Conservation (phyloP, 2,797 vertebrate species). For the Falco novaeseelandiae region DNA sequence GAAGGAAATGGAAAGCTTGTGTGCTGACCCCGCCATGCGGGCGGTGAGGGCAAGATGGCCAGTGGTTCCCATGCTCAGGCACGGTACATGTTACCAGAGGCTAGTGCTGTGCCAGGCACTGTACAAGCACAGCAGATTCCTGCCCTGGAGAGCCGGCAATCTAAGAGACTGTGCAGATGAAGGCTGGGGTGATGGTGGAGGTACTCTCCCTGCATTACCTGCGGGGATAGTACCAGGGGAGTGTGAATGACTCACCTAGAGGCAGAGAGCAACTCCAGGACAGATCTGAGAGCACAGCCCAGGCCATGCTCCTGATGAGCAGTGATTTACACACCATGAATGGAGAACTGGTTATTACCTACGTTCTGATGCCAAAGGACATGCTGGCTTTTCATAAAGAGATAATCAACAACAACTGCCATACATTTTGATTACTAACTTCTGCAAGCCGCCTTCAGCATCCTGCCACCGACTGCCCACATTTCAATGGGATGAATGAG, state of each 20-base stretch:
- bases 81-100: accelerated
- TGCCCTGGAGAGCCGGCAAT: not conserved
- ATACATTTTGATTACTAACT: not conserved
- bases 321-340: not conserved
- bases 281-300: not conserved
- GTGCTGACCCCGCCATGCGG: accelerated
- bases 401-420: not conserved
- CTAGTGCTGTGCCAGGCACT: not conserved
- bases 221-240: not conserved
- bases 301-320: not conserved
- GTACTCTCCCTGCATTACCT: not conserved
- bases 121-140: not conserved
- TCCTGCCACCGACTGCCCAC: not conserved
- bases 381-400: accelerated
- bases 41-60: accelerated
- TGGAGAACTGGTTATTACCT: not conserved
- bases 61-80: not conserved
- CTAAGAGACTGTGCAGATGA: accelerated
- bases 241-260: accelerated
- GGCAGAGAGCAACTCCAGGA: not conserved
- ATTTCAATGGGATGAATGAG: not conserved
- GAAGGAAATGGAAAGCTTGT: not conserved
- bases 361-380: not conserved
- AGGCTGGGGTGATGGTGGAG: no score
- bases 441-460: not conserved